Evolutionary conservation across 2,113 vertebrate species (phyloP).

Genomic region (Mustelus asterias): DNA sequence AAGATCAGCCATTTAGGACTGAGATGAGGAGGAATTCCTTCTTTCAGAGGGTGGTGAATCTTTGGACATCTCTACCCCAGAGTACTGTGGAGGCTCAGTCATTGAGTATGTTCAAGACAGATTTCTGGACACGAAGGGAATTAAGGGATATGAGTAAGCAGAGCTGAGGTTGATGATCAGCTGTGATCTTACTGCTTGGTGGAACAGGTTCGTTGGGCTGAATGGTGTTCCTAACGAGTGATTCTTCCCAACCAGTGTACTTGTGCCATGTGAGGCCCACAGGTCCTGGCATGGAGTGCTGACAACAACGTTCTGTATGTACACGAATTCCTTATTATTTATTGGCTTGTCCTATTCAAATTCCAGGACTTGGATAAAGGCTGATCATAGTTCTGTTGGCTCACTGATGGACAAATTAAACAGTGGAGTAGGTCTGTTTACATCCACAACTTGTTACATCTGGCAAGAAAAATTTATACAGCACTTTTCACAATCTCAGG

Average conservation of each 20-base stretch:
- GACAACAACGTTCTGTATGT: too few relatives aligned
- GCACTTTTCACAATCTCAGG: too few relatives aligned
- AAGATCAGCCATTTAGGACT: neutral
- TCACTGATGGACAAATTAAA: too few relatives aligned
- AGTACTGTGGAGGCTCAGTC: neutral
- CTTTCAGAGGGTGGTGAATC: neutral
- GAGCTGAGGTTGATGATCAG: neutral
- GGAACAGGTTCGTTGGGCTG: neutral
- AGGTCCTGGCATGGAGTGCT: too few relatives aligned
- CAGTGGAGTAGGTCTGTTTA: too few relatives aligned
- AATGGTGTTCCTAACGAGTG: neutral
- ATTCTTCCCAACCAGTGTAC: neutral
- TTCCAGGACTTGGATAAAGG: too few relatives aligned
- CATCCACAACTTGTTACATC: too few relatives aligned
- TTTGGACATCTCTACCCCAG: neutral
- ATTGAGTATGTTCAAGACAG: neutral
- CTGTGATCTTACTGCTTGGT: neutral
- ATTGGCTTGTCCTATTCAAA: too few relatives aligned
- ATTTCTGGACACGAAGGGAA: neutral
- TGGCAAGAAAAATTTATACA: too few relatives aligned
- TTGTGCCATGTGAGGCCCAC: neutral
- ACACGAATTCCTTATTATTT: too few relatives aligned
- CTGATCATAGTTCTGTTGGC: too few relatives aligned
- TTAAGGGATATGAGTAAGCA: neutral
- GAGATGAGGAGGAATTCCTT: neutral